These are phyloP conservation scores for Callinectes sapidus DNA, from an alignment of 2,888 invertebrate genomes.

Conservation along the genomic window DNA sequence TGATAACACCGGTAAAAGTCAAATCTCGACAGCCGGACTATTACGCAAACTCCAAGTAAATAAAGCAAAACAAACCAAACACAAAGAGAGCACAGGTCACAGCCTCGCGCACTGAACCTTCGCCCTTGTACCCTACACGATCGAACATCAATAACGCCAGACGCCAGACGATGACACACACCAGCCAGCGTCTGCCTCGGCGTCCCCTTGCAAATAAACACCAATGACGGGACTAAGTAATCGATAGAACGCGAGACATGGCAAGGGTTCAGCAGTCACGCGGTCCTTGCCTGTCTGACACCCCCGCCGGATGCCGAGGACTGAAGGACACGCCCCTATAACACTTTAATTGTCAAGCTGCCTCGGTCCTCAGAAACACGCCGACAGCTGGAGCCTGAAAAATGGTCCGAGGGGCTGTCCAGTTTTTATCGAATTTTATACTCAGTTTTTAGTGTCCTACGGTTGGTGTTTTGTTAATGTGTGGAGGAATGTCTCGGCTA, in stretches of 20 bases:
- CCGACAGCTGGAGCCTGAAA: not conserved
- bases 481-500: not conserved
- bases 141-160: not conserved
- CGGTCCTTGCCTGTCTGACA: not conserved
- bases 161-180: not conserved
- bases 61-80: not conserved
- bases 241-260: not conserved
- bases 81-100: not conserved
- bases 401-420: not conserved
- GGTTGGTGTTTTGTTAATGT: not conserved
- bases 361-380: not conserved
- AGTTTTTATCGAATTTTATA: not conserved
- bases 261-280: not conserved
- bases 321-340: conserved; percentile 22
- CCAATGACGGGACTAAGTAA: not conserved
- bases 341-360: conserved; percentile 1
- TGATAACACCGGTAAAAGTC: not conserved
- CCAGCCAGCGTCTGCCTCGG: not conserved
- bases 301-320: not conserved
- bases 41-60: not conserved
- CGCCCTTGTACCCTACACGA: not conserved
- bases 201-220: not conserved
- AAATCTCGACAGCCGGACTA: not conserved
- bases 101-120: not conserved
- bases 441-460: not conserved